These are phyloP conservation scores for Subacronicta megacephala DNA, from an alignment of 2,888 invertebrate species.

Conservation along the genomic window DNA sequence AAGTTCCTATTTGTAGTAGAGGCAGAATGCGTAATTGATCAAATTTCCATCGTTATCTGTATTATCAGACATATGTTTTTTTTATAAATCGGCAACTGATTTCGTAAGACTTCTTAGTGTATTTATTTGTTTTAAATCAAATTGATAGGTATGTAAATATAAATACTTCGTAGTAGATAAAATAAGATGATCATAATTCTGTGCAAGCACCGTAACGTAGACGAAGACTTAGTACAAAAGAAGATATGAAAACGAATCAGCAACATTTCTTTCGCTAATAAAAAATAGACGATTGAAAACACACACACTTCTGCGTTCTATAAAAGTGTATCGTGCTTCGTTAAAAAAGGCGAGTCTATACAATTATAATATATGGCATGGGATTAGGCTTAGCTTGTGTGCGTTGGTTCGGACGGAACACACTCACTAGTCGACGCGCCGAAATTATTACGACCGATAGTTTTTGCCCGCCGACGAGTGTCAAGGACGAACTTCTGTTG, in stretches of 20 bases:
- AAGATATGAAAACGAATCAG: constrained; percentile 23
- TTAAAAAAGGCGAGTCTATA: constrained; percentile 51
- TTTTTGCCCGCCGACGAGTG: constrained; percentile 86
- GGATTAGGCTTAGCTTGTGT: constrained; percentile 63
- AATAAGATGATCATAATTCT: neutral
- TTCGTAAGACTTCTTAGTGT: constrained; percentile 8
- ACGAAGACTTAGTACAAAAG: constrained; percentile 7
- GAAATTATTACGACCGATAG: constrained; percentile 80
- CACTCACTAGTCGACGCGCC: constrained; percentile 82
- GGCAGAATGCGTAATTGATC: neutral
- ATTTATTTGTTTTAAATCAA: constrained; percentile 9
- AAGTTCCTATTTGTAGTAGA: constrained; percentile 6
- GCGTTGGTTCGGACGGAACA: constrained; percentile 70
- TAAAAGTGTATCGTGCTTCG: constrained; percentile 32
- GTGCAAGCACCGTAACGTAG: neutral
- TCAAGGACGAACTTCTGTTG: constrained; percentile 86
- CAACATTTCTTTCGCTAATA: constrained; percentile 33
- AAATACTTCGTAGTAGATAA: neutral
- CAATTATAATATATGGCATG: constrained; percentile 69
- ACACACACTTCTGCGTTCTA: constrained; percentile 31
- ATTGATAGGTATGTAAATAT: constrained; percentile 7
- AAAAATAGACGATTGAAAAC: constrained; percentile 36
- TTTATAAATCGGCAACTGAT: constrained; percentile 7
- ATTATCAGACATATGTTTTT: constrained; percentile 11
- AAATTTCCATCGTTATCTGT: constrained; percentile 11